A percentile compares a stretch with the other conserved stretches of the same genome.
phyloP scores from a whole-genome alignment of 2,113 vertebrate genomes.

The Tragelaphus strepsiceros region DNA sequence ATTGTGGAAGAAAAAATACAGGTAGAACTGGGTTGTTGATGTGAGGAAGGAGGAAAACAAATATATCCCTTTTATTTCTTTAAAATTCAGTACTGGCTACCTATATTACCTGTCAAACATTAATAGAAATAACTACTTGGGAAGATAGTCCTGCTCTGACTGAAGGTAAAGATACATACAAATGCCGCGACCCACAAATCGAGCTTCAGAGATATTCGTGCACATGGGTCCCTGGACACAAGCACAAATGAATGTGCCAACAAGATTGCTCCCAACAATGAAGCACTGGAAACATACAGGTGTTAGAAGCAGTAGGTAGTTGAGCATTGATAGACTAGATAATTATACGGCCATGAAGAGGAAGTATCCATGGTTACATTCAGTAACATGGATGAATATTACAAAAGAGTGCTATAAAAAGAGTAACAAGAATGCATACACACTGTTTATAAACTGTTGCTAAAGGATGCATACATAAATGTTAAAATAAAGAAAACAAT shows the following conservation, averaged over 20 bases:
- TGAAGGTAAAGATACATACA: background rate
- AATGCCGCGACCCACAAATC: background rate
- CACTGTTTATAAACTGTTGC: background rate
- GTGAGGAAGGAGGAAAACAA: background rate
- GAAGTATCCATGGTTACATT: background rate
- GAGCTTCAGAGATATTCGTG: background rate
- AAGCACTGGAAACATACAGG: background rate
- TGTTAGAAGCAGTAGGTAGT: background rate
- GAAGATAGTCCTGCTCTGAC: background rate
- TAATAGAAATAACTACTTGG: background rate
- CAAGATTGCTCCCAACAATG: background rate
- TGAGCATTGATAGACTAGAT: background rate
- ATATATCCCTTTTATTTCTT: background rate
- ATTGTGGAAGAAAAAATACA: background rate
- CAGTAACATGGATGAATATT: background rate
- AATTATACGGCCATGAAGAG: background rate
- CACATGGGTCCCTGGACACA: background rate
- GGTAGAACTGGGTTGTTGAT: background rate
- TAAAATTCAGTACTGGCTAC: background rate
- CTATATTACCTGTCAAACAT: background rate
- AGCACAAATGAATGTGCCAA: background rate
- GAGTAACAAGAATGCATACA: background rate
- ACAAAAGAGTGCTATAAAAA: background rate
- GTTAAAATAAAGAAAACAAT: background rate
- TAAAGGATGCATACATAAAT: background rate